A percentile compares a stretch with the other conserved stretches of the same genome.
phyloP scores from a whole-genome alignment of 2,888 invertebrate species.

The Heteromyza rotundicornis region DNA sequence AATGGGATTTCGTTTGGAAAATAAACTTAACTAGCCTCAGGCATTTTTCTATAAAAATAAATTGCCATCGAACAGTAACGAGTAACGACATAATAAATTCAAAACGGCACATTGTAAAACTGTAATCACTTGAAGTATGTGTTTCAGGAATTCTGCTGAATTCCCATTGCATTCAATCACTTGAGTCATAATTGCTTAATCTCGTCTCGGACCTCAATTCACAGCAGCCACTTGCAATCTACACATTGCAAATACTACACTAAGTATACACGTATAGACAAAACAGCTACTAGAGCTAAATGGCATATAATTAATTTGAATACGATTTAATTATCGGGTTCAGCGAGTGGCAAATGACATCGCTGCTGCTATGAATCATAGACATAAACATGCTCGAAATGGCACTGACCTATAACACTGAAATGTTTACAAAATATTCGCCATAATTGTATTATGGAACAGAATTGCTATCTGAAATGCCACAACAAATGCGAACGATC shows the following conservation, averaged over 20 bases:
- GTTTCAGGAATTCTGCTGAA: too few relatives aligned
- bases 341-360: constrained; percentile 7
- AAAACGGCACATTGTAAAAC: too few relatives aligned
- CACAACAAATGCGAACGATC: not conserved
- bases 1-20: too few relatives aligned
- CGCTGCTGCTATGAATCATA: not conserved
- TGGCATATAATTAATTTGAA: not conserved
- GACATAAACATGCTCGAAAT: constrained; percentile 5
- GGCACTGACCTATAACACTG: constrained; percentile 32
- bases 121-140: too few relatives aligned
- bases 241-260: too few relatives aligned
- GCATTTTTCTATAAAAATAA: too few relatives aligned
- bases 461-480: not conserved
- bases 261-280: not conserved
- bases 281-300: not conserved
- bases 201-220: not conserved
- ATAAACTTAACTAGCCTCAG: too few relatives aligned
- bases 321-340: constrained; percentile 1
- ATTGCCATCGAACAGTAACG: too few relatives aligned
- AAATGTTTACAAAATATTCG: constrained; percentile 4
- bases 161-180: too few relatives aligned
- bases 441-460: not conserved
- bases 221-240: too few relatives aligned
- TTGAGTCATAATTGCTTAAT: not conserved
- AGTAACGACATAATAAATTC: too few relatives aligned